These are phyloP conservation scores for Lophotis ruficrista DNA, from an alignment of 2,113 vertebrate species.

Conservation along the genomic window DNA sequence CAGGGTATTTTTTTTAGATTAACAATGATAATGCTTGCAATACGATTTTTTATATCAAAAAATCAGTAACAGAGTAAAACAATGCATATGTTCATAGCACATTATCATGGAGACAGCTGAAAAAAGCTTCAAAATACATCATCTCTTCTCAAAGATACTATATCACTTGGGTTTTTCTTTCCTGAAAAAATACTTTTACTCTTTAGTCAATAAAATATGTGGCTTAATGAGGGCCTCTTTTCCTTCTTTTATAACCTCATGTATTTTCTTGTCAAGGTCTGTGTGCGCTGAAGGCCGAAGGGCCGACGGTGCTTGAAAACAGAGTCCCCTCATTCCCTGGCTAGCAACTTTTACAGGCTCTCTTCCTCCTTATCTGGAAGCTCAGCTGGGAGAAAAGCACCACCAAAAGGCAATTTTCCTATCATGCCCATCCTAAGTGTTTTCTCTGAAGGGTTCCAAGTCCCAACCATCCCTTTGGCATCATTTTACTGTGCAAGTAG, in stretches of 20 bases:
- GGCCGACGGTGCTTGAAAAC: slow-evolving; percentile 11
- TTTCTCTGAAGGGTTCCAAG: background rate
- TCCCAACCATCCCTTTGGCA: background rate
- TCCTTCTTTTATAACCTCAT: slow-evolving; percentile 21
- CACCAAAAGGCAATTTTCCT: background rate
- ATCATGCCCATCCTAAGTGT: background rate
- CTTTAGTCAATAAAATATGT: slow-evolving; percentile 66
- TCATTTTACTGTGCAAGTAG: background rate
- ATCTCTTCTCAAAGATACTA: slow-evolving; percentile 47
- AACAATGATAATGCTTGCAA: slow-evolving; percentile 56
- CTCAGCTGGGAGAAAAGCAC: background rate
- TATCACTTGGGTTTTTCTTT: slow-evolving; percentile 23
- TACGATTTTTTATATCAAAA: slow-evolving; percentile 40
- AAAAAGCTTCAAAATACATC: slow-evolving; percentile 73
- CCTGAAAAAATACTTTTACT: slow-evolving; percentile 73
- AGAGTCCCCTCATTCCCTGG: background rate
- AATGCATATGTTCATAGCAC: slow-evolving; percentile 58
- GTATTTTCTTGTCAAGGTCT: background rate
- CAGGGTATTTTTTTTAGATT: slow-evolving; percentile 50
- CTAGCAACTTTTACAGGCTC: background rate
- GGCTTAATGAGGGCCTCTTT: background rate
- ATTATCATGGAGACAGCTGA: slow-evolving; percentile 59
- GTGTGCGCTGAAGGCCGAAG: slow-evolving; percentile 5
- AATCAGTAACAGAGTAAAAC: slow-evolving; percentile 63
- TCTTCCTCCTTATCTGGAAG: background rate